These are phyloP conservation scores for Sebastiscus albofasciatus DNA, from an alignment of 2,797 vertebrate species.

Conservation along the genomic window DNA sequence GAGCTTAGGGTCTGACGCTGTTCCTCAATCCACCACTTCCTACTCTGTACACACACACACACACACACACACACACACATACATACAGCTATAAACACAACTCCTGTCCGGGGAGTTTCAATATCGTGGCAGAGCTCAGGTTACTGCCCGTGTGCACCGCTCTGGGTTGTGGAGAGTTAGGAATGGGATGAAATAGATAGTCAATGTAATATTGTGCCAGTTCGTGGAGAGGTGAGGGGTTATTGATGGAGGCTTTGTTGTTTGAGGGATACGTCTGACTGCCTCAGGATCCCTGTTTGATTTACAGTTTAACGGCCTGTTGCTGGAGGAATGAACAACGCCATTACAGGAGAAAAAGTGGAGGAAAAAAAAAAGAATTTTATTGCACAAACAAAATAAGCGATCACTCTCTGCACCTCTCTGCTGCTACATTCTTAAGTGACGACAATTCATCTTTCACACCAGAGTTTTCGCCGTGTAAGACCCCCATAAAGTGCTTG, in stretches of 20 bases:
- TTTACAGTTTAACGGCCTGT: slow-evolving; percentile 59
- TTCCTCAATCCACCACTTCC: slow-evolving; percentile 66
- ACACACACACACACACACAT: slow-evolving; percentile 45
- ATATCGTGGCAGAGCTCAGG: slow-evolving; percentile 56
- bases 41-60: slow-evolving; percentile 39
- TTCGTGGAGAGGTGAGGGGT: slow-evolving; percentile 63
- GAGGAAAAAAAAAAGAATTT: slow-evolving; percentile 38
- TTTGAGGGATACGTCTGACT: slow-evolving; percentile 38
- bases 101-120: slow-evolving; percentile 49
- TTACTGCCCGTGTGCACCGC: slow-evolving; percentile 54
- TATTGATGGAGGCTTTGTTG: slow-evolving; percentile 64
- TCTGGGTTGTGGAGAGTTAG: slow-evolving; percentile 44
- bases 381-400: slow-evolving; percentile 68
- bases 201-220: slow-evolving; percentile 64
- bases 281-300: slow-evolving; percentile 54
- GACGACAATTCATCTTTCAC: slow-evolving; percentile 78
- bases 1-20: slow-evolving; percentile 66
- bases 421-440: slow-evolving; percentile 63
- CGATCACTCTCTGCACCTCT: slow-evolving; percentile 49
- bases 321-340: slow-evolving; percentile 53
- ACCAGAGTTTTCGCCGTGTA: slow-evolving; percentile 52
- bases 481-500: slow-evolving; percentile 64
- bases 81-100: slow-evolving; percentile 60
- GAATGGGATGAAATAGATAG: slow-evolving; percentile 69
- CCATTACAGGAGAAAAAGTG: slow-evolving; percentile 37